Evolutionary conservation across 2,797 vertebrate species (phyloP), one percentile per base, ranked within the genome.

Genomic region (Rousettus madagascariensis): DNA sequence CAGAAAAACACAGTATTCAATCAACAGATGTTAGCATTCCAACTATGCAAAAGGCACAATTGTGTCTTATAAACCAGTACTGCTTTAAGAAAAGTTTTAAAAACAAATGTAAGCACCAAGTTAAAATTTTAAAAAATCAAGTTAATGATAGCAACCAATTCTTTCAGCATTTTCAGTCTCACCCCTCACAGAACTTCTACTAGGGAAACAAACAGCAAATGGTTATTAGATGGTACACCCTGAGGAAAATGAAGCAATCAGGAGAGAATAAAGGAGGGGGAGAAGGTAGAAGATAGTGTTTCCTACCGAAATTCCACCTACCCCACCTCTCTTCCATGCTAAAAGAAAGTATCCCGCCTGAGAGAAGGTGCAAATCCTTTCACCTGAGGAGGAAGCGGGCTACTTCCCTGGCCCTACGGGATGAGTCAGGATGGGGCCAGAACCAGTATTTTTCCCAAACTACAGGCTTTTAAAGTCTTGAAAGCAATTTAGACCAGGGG

Each of bases 401-500:
- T 69, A 63, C n/a, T 79, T 69, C 49, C 65, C 11, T 13, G 38
- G 13, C 77, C 43, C 65, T 33, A 68, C 17, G 13, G 16, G 17
- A 63, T 68, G n/a, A 95, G 36, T 78, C 55, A 72, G n/a, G 9
- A 72, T 6, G 84, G n/a, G 74, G 30, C 53, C 74, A 85, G 80
- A 65, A 41, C 24, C 83, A 94, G 22, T 65, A 77, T 68, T 91
- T 72, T 91, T 57, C 74, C 88, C 43, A 51, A 78, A 88, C 38
- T 16, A 19, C 5, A 90, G 46, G 26, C 80, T 51, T 22, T 51
- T 22, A 91, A 24, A 33, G 12, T 2, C 33, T 77, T 94, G 71
- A 82, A 80, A 95, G 84, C 55, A 86, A 74, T 66, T 91, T 66
- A 90, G n/a, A 74, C 11, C 41, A 94, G 6, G 46, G 24, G 13